Evolutionary conservation across 2,113 vertebrate genomes (phyloP).

Genomic region (Pica pica): DNA sequence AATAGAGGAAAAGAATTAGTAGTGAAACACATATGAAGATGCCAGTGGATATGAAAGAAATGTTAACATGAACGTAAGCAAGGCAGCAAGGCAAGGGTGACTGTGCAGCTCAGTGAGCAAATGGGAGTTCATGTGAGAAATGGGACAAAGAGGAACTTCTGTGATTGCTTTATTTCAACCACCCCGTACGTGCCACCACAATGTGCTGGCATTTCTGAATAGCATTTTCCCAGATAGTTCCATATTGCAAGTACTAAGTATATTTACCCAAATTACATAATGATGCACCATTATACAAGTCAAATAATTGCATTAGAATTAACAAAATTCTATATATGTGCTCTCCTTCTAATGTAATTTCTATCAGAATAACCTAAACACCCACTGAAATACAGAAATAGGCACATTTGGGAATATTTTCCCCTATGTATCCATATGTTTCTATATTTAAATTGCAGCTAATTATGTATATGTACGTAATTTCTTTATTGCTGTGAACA

Average conservation of each 20-base stretch:
- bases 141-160: background rate
- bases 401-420: constrained; percentile 1
- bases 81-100: background rate
- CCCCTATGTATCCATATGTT: background rate
- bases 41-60: background rate
- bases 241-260: background rate
- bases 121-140: background rate
- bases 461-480: background rate
- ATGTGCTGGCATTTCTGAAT: background rate
- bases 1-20: background rate
- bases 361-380: constrained; percentile 1
- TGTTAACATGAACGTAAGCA: background rate
- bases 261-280: constrained; percentile 48
- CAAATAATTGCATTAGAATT: constrained; percentile 45
- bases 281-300: constrained; percentile 34
- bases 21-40: background rate
- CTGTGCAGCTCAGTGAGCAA: background rate
- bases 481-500: constrained; percentile 30
- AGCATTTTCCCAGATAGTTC: background rate
- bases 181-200: background rate
- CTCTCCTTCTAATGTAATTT: background rate
- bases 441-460: constrained; percentile 19
- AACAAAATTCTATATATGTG: constrained; percentile 22
- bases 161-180: background rate
- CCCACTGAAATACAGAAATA: constrained; percentile 40